phyloP scores from a whole-genome alignment of 1,140 invertebrate species.

The Euschistus heros region DNA sequence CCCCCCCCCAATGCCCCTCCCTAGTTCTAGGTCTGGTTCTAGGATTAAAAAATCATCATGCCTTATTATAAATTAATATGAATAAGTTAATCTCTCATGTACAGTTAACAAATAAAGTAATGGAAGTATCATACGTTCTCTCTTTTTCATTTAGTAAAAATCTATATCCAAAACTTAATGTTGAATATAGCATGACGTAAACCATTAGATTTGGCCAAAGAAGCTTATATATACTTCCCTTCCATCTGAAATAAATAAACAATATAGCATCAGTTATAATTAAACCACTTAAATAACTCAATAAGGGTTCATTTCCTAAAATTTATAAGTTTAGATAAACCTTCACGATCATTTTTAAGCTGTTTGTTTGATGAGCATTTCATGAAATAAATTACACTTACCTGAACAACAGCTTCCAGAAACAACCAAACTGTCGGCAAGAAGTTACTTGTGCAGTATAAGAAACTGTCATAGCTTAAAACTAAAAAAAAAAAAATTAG shows the following conservation, averaged over 20 bases:
- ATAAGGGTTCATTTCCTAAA: background rate
- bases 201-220: slow-evolving; percentile 39
- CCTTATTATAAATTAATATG: background rate
- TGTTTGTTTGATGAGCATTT: background rate
- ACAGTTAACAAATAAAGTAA: background rate
- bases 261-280: background rate
- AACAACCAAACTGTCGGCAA: slow-evolving; percentile 36
- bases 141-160: slow-evolving; percentile 32
- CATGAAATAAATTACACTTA: slow-evolving; percentile 23
- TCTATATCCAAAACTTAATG: slow-evolving; percentile 36
- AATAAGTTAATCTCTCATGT: background rate
- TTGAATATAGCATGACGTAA: slow-evolving; percentile 36
- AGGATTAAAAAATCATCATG: background rate
- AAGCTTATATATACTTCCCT: slow-evolving; percentile 42
- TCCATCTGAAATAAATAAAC: slow-evolving; percentile 36
- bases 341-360: background rate
- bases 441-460: slow-evolving; percentile 39
- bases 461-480: slow-evolving; percentile 36
- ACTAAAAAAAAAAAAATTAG: too few relatives aligned
- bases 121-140: slow-evolving; percentile 9
- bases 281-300: background rate
- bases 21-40: background rate
- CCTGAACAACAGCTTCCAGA: slow-evolving; percentile 38
- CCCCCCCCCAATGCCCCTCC: too few relatives aligned
- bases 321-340: background rate